Percentiles rank a stretch among this genome's conserved stretches.
Conservation (phyloP, 2,113 vertebrate genomes). For the Macaca fascicularis region DNA sequence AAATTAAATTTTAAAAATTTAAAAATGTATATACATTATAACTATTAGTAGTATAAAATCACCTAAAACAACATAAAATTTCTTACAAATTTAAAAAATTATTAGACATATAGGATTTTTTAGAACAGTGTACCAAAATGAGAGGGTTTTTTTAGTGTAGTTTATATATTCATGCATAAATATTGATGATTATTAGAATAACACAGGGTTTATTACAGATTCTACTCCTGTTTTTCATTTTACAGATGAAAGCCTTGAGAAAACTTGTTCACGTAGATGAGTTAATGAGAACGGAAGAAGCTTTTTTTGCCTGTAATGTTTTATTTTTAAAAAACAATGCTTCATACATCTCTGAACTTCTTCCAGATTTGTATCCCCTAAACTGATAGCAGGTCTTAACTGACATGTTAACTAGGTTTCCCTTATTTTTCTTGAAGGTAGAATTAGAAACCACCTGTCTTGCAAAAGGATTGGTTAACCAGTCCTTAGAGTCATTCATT, state of each 20-base stretch:
- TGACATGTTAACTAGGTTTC: background rate
- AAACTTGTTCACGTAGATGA: background rate
- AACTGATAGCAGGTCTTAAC: background rate
- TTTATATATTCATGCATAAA: background rate
- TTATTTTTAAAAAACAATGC: background rate
- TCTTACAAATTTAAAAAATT: background rate
- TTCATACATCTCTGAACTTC: background rate
- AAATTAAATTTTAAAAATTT: conserved; percentile 20
- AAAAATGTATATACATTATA: background rate
- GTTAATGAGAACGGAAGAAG: background rate
- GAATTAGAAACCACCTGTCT: background rate
- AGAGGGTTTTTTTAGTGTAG: background rate
- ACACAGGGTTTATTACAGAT: background rate
- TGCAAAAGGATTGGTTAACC: background rate
- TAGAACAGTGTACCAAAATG: background rate
- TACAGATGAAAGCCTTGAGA: conserved; percentile 1
- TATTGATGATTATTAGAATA: background rate
- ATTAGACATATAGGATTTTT: background rate
- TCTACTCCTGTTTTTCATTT: background rate
- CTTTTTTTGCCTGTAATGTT: background rate
- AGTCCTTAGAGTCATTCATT: background rate
- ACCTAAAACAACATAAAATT: background rate
- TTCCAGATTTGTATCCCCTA: background rate
- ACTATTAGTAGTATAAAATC: background rate
- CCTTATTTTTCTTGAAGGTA: background rate